These are phyloP conservation scores for Chroicocephalus ridibundus DNA, from an alignment of 2,113 vertebrate species.

Conservation along the genomic window DNA sequence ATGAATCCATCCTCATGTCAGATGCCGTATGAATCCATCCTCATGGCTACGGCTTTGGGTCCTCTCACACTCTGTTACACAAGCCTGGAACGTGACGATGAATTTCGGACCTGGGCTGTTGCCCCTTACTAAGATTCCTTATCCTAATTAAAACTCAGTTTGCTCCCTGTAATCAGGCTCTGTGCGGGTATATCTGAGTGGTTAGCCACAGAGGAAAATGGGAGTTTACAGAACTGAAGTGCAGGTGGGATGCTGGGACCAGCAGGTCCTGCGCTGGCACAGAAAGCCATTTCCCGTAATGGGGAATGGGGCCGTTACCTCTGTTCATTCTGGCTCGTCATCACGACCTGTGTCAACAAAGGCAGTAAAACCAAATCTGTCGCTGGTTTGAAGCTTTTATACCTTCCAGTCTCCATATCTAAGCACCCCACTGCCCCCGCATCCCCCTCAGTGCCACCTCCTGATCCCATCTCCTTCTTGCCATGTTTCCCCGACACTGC, in stretches of 20 bases:
- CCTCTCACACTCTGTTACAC: background rate
- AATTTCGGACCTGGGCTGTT: background rate
- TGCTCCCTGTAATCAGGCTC: background rate
- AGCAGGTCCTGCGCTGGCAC: background rate
- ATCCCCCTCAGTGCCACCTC: background rate
- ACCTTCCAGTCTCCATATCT: background rate
- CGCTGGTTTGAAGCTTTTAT: background rate
- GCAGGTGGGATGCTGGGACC: background rate
- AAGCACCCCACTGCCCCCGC: background rate
- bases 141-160: background rate
- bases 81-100: background rate
- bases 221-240: background rate
- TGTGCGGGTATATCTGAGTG: background rate
- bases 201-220: background rate
- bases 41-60: background rate
- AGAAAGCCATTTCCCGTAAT: background rate
- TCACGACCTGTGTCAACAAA: background rate
- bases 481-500: background rate
- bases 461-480: background rate
- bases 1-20: fast-evolving
- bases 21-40: background rate
- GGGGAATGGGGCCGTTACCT: background rate
- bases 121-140: background rate
- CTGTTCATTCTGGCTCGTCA: background rate
- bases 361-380: background rate